Evolutionary conservation across 1,140 invertebrate species (phyloP).

Genomic region (Oedothorax gibbosus): DNA sequence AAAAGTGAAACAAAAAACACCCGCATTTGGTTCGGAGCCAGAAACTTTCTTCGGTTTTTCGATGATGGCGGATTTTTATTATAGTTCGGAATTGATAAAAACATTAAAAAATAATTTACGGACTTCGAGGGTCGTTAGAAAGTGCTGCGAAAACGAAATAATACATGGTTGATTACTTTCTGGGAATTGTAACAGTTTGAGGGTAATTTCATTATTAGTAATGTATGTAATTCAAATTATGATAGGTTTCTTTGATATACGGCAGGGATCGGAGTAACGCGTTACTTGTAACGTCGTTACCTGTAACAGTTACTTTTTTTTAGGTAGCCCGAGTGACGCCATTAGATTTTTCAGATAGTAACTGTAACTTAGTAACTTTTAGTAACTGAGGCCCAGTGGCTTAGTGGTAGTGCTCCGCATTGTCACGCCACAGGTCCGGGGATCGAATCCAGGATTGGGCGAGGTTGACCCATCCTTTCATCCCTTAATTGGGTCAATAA

Average conservation of each 20-base stretch:
- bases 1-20: too few species aligned
- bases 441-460: too few species aligned
- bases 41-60: too few species aligned
- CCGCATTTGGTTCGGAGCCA: too few species aligned
- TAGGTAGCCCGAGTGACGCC: background rate
- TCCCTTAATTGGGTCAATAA: too few species aligned
- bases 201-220: background rate
- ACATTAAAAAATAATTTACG: conserved; percentile 49
- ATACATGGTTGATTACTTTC: conserved; percentile 2
- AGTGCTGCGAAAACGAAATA: background rate
- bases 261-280: background rate
- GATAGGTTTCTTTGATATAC: background rate
- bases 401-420: too few species aligned
- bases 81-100: background rate
- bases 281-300: background rate
- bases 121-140: conserved; percentile 18
- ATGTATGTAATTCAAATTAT: background rate
- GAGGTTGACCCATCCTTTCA: too few species aligned
- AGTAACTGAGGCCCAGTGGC: too few species aligned
- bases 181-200: background rate
- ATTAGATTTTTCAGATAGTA: background rate
- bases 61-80: too few species aligned
- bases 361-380: too few species aligned
- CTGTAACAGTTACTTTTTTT: background rate
- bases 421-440: too few species aligned